Base-by-base conservation (phyloP, 2,113 vertebrate genomes). In the Mastomys natalensis region DNA sequence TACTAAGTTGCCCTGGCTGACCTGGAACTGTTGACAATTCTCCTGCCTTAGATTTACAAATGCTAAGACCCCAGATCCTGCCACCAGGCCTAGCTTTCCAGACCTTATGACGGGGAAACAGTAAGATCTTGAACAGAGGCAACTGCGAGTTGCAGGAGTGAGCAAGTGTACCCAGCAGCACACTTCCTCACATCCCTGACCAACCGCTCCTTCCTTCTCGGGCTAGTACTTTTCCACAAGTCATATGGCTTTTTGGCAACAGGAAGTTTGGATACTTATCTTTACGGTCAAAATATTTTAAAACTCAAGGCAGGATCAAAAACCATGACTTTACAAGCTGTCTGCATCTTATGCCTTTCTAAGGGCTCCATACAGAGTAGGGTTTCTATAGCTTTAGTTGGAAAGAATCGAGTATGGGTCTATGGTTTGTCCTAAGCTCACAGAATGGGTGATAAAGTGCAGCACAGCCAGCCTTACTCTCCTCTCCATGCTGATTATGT, bases 221-320 rank as follows among this genome's bases (percentile, higher is more conserved):
- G 55, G 2, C n/a, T 53, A 82, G 51, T 26, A 77, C 55, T 94
- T 91, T 89, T 73, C 89, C 62, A 95, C 37, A 89, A 86, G 24
- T 26, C 48, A 62, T 40, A 53, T 0, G 76, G 89, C 48, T 74
- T 72, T 91, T 8, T n/a, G 72, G 87, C n/a, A 87, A 74, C 4
- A 86, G 64, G 34, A 89, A 29, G 58, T 73, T 66, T 70, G 29
- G 60, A 81, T 85, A 55, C 7, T 84, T 45, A 48, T 53, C 13
- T 70, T 80, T 76, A 87, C n/a, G 26, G 43, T 90, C 51, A 88
- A 86, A 55, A 31, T 48, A 51, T 31, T 76, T 95, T 76, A 53
- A 87, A 85, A 94, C 51, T 72, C 89, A 80, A 85, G 77, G 66
- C n/a, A 87, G 58, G 31, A 58, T 87, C 51, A 12, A 92, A 58